Evolutionary conservation across 2,888 invertebrate species (phyloP).

Genomic region (Pammene fasciana): DNA sequence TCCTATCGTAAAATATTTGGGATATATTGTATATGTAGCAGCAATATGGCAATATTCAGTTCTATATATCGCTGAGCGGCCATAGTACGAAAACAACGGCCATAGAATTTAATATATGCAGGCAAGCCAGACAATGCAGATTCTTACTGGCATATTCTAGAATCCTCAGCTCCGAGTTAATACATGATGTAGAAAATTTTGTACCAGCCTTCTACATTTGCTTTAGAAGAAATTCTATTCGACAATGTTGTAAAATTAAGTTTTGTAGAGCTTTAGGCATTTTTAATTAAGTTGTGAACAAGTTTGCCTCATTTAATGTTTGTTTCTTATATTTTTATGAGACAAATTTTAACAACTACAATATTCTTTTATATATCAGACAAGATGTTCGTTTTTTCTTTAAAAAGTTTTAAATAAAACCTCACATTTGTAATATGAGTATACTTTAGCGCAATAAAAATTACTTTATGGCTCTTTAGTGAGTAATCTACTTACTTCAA

Average conservation of each 20-base stretch:
- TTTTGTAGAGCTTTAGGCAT: conserved; percentile 24
- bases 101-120: conserved; percentile 60
- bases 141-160: conserved; percentile 38
- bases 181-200: conserved; percentile 35
- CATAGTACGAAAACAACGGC: conserved; percentile 51
- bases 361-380: background rate
- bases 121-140: conserved; percentile 44
- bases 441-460: too few relatives aligned
- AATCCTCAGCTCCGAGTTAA: conserved; percentile 32
- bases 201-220: conserved; percentile 26
- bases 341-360: background rate
- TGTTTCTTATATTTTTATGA: conserved; percentile 2
- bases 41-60: conserved; percentile 16
- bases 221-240: conserved; percentile 25
- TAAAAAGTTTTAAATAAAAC: too few relatives aligned
- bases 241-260: conserved; percentile 12
- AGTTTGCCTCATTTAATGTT: conserved; percentile 1
- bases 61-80: conserved; percentile 26
- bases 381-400: too few relatives aligned
- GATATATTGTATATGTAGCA: conserved; percentile 2
- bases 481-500: too few relatives aligned
- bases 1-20: conserved; percentile 1
- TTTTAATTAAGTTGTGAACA: conserved; percentile 26
- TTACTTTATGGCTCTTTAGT: too few relatives aligned
- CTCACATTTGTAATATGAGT: too few relatives aligned